phyloP scores from a whole-genome alignment of 2,113 vertebrate genomes.

The Sceloporus undulatus region DNA sequence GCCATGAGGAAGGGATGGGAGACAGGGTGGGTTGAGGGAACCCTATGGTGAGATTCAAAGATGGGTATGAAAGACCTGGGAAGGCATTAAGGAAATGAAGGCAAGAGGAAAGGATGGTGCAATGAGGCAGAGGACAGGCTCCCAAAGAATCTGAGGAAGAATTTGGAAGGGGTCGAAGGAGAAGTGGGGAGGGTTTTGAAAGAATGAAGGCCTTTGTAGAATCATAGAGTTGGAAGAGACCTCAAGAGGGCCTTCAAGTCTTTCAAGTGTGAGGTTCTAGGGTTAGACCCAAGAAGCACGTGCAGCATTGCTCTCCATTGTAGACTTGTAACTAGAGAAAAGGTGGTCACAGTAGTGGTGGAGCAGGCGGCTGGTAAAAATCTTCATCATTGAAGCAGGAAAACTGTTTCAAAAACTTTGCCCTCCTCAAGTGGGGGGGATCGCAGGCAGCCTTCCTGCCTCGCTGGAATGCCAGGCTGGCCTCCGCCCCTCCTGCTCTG shows the following conservation, averaged over 20 bases:
- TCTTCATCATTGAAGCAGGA: not conserved
- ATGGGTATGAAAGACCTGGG: too few species aligned
- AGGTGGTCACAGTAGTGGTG: not conserved
- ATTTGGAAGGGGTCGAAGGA: not conserved
- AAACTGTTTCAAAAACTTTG: not conserved
- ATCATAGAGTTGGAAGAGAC: not conserved
- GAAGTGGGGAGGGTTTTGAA: not conserved
- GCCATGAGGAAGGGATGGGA: not conserved
- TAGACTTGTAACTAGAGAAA: not conserved
- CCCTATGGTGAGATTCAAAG: not conserved
- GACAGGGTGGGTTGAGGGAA: not conserved
- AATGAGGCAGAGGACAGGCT: not conserved
- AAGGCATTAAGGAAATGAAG: not conserved
- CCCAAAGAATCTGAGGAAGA: not conserved
- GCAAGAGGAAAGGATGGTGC: not conserved
- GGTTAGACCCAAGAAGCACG: too few species aligned
- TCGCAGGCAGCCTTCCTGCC: not conserved
- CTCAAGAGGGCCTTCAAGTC: not conserved
- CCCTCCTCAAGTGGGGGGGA: not conserved
- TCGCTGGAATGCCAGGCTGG: not conserved
- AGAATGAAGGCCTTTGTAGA: not conserved
- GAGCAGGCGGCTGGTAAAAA: not conserved
- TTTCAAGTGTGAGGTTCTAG: too few species aligned
- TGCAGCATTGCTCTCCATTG: accelerated
- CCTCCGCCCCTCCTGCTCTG: conserved; percentile 45